A percentile compares a stretch with the other conserved stretches of the same genome.
Evolutionary conservation across 2,113 vertebrate species (phyloP).

Genomic region (mouse (Mus musculus)): DNA sequence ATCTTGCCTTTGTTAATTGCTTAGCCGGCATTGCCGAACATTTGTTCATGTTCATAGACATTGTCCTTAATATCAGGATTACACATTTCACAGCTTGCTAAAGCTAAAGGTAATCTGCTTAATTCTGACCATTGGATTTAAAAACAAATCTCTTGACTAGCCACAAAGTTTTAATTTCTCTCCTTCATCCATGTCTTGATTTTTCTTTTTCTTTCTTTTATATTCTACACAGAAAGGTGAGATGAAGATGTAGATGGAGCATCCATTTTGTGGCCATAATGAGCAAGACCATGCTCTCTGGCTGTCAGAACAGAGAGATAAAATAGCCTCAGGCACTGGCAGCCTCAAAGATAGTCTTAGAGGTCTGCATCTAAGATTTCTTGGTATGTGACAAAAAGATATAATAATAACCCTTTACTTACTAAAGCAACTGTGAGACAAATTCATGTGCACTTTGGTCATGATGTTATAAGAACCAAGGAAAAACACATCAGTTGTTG

Average conservation of each 20-base stretch:
- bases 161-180: background rate
- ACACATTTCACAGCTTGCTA: background rate
- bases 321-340: background rate
- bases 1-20: background rate
- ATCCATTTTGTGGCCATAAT: background rate
- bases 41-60: background rate
- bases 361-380: background rate
- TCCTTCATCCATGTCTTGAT: too few relatives aligned
- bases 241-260: background rate
- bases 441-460: background rate
- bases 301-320: background rate
- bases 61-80: background rate
- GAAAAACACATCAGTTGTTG: background rate
- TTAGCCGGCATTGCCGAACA: background rate
- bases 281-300: rapidly evolving
- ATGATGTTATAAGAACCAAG: background rate
- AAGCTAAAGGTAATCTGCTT: background rate
- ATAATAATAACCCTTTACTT: background rate
- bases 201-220: background rate
- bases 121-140: background rate
- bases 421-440: background rate
- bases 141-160: background rate
- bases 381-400: background rate
- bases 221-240: background rate
- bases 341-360: background rate